Conservation (phyloP, 2,797 vertebrate genomes). For the Cuniculus paca region DNA sequence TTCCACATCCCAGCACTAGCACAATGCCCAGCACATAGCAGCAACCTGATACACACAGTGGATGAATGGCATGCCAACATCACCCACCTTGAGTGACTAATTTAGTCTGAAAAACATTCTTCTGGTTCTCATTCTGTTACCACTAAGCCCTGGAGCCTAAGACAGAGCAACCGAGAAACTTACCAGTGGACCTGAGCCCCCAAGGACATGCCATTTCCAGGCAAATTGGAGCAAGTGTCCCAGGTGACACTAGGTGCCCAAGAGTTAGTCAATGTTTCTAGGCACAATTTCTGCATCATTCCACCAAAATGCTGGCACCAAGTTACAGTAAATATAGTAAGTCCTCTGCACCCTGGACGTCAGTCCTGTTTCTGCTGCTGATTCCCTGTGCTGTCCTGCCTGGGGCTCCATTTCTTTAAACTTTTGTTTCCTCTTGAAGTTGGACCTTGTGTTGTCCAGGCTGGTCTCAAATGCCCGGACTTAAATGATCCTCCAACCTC, state of each 20-base stretch:
- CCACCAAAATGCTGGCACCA: neutral
- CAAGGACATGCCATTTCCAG: neutral
- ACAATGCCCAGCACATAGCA: neutral
- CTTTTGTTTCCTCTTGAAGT: neutral
- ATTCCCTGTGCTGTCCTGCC: neutral
- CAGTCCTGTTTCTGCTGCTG: neutral
- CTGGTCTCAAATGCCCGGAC: neutral
- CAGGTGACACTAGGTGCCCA: accelerated
- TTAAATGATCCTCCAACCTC: neutral
- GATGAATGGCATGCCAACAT: neutral
- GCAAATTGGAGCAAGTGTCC: neutral
- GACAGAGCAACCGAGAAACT: neutral
- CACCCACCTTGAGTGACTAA: neutral
- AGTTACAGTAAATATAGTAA: neutral
- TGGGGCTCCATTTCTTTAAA: neutral
- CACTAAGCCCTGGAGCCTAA: neutral
- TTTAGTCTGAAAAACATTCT: neutral
- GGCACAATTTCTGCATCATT: neutral
- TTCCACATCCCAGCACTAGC: accelerated
- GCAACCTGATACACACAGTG: neutral
- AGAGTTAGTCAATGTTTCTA: neutral
- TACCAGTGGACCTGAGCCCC: too few relatives aligned
- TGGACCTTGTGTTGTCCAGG: neutral
- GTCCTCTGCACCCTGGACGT: neutral
- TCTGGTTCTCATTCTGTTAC: neutral